A percentile compares a stretch with the other conserved stretches of the same genome.
Evolutionary conservation across 1,140 invertebrate genomes (phyloP).

Genomic region (Caerostris darwini): DNA sequence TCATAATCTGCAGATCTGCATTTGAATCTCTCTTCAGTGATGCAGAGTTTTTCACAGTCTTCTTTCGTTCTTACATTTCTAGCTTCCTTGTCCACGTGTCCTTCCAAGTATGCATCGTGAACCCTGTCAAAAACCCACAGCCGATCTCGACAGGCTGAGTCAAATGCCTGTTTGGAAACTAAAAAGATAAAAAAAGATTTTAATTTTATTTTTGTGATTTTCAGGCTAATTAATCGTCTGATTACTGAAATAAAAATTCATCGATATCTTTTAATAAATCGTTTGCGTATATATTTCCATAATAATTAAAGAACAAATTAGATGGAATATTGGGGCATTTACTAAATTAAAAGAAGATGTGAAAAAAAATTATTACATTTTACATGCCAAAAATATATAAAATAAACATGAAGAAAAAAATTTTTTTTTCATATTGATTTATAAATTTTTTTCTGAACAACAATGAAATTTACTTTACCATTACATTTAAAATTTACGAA

Average conservation of each 20-base stretch:
- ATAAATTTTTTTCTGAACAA: too few species aligned
- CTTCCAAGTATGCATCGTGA: constrained; percentile 82
- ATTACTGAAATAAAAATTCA: background rate
- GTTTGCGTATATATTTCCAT: background rate
- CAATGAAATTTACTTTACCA: too few species aligned
- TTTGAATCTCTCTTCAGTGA: constrained; percentile 82
- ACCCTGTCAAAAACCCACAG: constrained; percentile 84
- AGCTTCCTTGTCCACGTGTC: constrained; percentile 83
- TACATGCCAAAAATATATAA: too few species aligned
- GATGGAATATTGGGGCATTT: too few species aligned
- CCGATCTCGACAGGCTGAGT: constrained; percentile 83
- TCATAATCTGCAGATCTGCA: constrained; percentile 84
- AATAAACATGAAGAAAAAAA: too few species aligned
- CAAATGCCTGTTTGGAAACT: constrained; percentile 80
- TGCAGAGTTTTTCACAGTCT: constrained; percentile 83
- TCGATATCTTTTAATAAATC: background rate
- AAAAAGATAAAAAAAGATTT: background rate
- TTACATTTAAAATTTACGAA: too few species aligned
- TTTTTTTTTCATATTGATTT: too few species aligned
- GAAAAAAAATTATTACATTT: too few species aligned
- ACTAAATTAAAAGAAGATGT: too few species aligned
- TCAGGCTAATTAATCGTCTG: too few species aligned
- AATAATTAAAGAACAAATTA: too few species aligned
- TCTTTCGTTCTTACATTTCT: constrained; percentile 82
- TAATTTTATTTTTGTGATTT: background rate